A percentile compares a stretch with the other conserved stretches of the same genome.
Evolutionary conservation across 2,113 vertebrate genomes (phyloP).

Genomic region (Lepidothrix coronata): DNA sequence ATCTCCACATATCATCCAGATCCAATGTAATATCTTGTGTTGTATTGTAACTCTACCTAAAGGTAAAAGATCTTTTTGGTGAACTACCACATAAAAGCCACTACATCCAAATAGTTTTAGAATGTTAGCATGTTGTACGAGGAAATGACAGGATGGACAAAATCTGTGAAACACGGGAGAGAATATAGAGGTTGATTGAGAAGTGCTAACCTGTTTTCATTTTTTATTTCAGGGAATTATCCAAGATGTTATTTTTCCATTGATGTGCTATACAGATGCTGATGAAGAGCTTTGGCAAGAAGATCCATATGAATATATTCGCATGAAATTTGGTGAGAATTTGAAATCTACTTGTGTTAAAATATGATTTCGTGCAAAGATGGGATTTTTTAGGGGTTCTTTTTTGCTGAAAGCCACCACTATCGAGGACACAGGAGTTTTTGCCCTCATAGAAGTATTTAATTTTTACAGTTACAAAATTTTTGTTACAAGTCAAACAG

Average conservation of each 20-base stretch:
- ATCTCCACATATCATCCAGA: neutral
- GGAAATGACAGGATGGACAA: neutral
- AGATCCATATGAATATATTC: slow-evolving; percentile 98
- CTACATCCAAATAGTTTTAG: neutral
- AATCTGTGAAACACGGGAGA: neutral
- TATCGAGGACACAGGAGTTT: neutral
- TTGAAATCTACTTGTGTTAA: neutral
- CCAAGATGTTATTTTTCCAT: slow-evolving; percentile 84
- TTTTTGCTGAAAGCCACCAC: neutral
- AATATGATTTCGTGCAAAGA: neutral
- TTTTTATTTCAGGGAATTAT: slow-evolving; percentile 76
- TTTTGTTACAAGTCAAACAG: neutral
- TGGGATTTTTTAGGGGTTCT: neutral
- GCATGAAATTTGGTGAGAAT: slow-evolving; percentile 95
- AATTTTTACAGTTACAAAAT: neutral
- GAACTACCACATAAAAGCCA: neutral
- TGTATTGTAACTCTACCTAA: neutral
- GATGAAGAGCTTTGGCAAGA: slow-evolving; percentile 98
- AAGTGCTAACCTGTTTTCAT: neutral
- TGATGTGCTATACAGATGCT: slow-evolving; percentile 99
- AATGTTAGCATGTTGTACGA: neutral
- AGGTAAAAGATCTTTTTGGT: neutral
- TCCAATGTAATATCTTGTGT: neutral
- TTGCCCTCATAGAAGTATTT: neutral
- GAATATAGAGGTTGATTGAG: neutral